Evolutionary conservation across 2,113 vertebrate genomes (phyloP), one percentile per base, ranked within the genome.

Genomic region (Castor canadensis): DNA sequence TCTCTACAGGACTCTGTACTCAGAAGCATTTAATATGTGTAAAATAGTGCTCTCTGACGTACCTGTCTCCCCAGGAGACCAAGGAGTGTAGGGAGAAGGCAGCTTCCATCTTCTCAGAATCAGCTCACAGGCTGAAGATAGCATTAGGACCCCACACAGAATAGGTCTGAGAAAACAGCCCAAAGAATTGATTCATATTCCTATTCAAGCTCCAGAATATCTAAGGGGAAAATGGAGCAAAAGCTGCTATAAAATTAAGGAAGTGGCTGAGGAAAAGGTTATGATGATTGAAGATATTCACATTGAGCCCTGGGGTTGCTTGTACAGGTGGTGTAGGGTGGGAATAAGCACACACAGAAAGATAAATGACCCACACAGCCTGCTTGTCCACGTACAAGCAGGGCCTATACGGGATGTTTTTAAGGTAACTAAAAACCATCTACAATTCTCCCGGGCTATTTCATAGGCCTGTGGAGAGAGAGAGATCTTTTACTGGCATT

Each of bases 371-470:
- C 95, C 93, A 32, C 92, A 91, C 76, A 93, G 95, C 82, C 95
- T 69, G 92, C 97, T 79, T 60, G 93, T 96, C 89, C 77, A 17
- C 0, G 38, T 16, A 93, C 89, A 40, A 79, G 93, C 71, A 91
- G 77, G 89, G 96, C 87, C 92, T 89, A 64, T 15, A n/a, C 0
- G 85, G 88, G 77, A 67, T 96, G 94, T 93, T 97, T 97, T 71
- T 17, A 96, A 95, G 97, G 96, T 96, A 97, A 97, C 93, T 35
- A 88, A 90, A 97, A 91, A 97, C 96, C 96, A 0, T 45, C 90
- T 90, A 47, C 93, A 81, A 38, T 40, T 43, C 96, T 67, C 96
- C 28, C 17, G 95, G 90, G 94, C 81, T 9, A 62, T 52, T 92
- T 71, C 96, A 75, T 28, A 24, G 84, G 81, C 73, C 95, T 93